These are phyloP conservation scores for Sphaerodactylus townsendi DNA, from an alignment of 2,113 vertebrate genomes.

Conservation along the genomic window DNA sequence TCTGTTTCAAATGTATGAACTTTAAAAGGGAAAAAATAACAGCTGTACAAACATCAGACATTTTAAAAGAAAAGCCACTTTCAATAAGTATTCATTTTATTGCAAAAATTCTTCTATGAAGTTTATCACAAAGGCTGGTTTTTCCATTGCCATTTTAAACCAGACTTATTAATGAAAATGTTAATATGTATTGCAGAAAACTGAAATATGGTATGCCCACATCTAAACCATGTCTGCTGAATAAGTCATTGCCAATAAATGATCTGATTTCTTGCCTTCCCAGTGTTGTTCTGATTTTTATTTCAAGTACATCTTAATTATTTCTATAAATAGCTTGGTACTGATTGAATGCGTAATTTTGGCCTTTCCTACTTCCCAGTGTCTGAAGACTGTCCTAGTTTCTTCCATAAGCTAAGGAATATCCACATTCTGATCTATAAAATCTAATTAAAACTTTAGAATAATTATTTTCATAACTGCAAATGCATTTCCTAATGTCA, in stretches of 20 bases:
- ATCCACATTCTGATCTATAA: slow-evolving; percentile 28
- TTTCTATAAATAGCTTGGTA: slow-evolving; percentile 51
- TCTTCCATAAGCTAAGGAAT: slow-evolving; percentile 34
- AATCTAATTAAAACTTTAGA: slow-evolving; percentile 21
- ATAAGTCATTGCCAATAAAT: slow-evolving; percentile 21
- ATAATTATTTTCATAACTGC: slow-evolving; percentile 21
- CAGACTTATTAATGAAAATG: slow-evolving; percentile 30
- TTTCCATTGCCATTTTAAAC: not conserved
- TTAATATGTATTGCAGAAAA: slow-evolving; percentile 28
- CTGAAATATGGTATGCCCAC: not conserved
- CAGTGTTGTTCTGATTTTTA: slow-evolving; percentile 38
- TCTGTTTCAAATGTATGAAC: slow-evolving; percentile 46
- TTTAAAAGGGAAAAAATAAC: slow-evolving; percentile 27
- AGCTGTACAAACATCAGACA: slow-evolving; percentile 59
- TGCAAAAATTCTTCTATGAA: slow-evolving; percentile 5
- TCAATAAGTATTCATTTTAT: slow-evolving; percentile 38
- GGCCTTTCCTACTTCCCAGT: slow-evolving; percentile 38
- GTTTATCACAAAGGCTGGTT: not conserved
- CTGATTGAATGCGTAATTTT: slow-evolving; percentile 39
- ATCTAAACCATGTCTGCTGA: slow-evolving; percentile 11
- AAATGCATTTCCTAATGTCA: slow-evolving; percentile 27
- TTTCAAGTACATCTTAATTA: slow-evolving; percentile 53
- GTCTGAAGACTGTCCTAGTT: slow-evolving; percentile 45
- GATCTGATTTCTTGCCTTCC: slow-evolving; percentile 28
- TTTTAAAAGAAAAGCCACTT: slow-evolving; percentile 53